Conservation (phyloP, 53 echinoderm and acorn worm species). For the Hippasteria phrygiana region DNA sequence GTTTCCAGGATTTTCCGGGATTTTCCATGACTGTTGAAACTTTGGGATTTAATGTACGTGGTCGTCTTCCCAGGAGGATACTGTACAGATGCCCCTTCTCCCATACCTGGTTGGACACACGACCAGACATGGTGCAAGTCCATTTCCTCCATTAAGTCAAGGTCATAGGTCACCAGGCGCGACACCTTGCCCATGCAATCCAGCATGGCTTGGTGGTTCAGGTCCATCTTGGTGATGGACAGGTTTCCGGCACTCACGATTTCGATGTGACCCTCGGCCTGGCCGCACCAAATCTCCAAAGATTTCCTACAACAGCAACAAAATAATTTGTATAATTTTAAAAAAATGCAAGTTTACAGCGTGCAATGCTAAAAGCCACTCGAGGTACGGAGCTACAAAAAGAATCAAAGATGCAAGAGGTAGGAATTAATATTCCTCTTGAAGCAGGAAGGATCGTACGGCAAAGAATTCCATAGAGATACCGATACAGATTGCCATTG, state of each 20-base stretch:
- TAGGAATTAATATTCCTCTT: no score
- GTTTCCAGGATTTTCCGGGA: no score
- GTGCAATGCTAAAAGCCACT: no score
- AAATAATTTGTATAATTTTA: background rate
- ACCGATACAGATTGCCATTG: no score
- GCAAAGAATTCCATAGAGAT: no score
- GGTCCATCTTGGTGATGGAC: slow-evolving; percentile 35
- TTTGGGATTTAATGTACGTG: no score
- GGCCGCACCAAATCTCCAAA: slow-evolving; percentile 93
- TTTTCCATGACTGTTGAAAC: no score
- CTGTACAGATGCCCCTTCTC: no score
- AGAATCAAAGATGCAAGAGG: no score
- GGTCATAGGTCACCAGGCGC: slow-evolving; percentile 92
- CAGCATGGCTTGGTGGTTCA: slow-evolving; percentile 70
- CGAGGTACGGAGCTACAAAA: no score
- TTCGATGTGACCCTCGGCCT: slow-evolving; percentile 82
- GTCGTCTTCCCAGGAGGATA: no score
- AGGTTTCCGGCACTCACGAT: slow-evolving; percentile 74
- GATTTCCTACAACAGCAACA: slow-evolving; percentile 25
- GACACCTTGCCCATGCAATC: slow-evolving; percentile 77
- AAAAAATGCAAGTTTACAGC: background rate
- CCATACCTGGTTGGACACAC: slow-evolving; percentile 89
- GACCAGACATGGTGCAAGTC: slow-evolving; percentile 82
- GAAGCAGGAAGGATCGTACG: no score
- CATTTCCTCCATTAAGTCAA: slow-evolving; percentile 75